Evolutionary conservation across 2,113 vertebrate genomes (phyloP).

Genomic region (Protobothrops flavoviridis): DNA sequence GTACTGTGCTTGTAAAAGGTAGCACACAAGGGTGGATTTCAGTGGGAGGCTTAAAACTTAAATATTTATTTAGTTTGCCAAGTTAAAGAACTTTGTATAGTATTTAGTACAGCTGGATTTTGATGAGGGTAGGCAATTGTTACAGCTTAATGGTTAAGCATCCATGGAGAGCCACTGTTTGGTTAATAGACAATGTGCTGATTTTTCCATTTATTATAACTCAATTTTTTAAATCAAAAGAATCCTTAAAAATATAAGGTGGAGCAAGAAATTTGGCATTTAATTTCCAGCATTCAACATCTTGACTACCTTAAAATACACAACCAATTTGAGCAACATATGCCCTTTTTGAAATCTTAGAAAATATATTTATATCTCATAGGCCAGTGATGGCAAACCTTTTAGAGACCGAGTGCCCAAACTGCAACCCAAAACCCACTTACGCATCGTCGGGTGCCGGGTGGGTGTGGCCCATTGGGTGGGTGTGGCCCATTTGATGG

Average conservation of each 20-base stretch:
- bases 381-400: no score
- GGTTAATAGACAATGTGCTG: neutral
- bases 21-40: neutral
- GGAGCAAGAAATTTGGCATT: neutral
- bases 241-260: neutral
- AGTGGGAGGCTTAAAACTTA: neutral
- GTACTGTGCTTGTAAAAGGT: neutral
- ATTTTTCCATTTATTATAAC: neutral
- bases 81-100: neutral
- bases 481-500: no score
- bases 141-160: neutral
- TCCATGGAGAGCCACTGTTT: neutral
- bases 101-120: neutral
- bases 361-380: neutral
- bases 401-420: no score
- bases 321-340: neutral
- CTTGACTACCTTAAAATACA: neutral
- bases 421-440: no score
- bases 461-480: no score
- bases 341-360: neutral
- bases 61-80: neutral
- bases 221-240: neutral
- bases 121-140: neutral
- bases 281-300: neutral
- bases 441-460: no score